Evolutionary conservation across 1,140 invertebrate genomes (phyloP).

Genomic region (Calliphora vicina): DNA sequence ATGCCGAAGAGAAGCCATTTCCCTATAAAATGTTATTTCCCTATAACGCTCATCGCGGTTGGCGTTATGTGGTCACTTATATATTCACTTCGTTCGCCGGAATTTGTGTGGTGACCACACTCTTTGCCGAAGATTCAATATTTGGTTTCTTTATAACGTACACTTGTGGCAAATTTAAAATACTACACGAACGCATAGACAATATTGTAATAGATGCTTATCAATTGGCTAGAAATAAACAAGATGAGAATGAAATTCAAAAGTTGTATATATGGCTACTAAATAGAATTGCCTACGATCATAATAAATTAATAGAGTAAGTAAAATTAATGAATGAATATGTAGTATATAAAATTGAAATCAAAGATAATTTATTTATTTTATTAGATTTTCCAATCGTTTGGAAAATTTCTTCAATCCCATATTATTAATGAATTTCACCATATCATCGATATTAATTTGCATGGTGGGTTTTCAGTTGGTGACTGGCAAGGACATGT

Average conservation of each 20-base stretch:
- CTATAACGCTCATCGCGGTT: conserved; percentile 49
- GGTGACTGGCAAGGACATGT: conserved; percentile 55
- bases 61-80: conserved; percentile 52
- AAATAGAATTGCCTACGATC: conserved; percentile 44
- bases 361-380: background rate
- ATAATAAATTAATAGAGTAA: conserved; percentile 53
- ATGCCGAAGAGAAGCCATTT: conserved; percentile 50
- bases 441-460: conserved; percentile 56
- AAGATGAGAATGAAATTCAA: conserved; percentile 9
- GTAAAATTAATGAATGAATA: conserved; percentile 3
- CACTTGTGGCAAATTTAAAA: conserved; percentile 55
- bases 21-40: conserved; percentile 61
- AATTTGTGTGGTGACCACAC: conserved; percentile 59
- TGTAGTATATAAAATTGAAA: no score
- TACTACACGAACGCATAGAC: conserved; percentile 52
- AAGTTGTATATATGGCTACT: conserved; percentile 32
- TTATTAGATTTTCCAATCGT: conserved; percentile 46
- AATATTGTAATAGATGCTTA: conserved; percentile 36
- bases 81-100: conserved; percentile 57
- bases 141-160: conserved; percentile 59
- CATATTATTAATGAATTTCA: conserved; percentile 54
- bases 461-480: conserved; percentile 62
- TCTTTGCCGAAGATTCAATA: conserved; percentile 60
- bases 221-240: background rate
- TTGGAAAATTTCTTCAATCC: conserved; percentile 60